Evolutionary conservation across 2,888 invertebrate genomes (phyloP).

Genomic region (Andrena hattorfiana): DNA sequence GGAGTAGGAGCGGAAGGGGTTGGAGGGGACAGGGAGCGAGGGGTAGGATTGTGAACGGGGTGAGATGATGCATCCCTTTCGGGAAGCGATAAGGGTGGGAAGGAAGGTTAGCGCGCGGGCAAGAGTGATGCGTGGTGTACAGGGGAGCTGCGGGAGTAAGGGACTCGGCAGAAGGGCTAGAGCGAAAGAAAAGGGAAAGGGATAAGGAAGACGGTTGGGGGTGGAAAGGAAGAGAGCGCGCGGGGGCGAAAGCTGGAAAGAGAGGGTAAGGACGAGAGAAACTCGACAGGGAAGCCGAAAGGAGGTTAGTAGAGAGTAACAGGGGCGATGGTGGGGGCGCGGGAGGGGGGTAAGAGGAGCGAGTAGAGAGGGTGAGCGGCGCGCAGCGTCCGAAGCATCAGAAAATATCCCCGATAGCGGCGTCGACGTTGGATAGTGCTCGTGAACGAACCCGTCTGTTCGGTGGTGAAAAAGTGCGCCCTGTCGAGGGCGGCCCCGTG

Average conservation of each 20-base stretch:
- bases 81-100: neutral
- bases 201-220: neutral
- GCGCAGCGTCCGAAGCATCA: slow-evolving; percentile 52
- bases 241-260: neutral
- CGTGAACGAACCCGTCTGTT: slow-evolving; percentile 36
- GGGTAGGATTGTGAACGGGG: slow-evolving; percentile 15
- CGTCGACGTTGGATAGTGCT: slow-evolving; percentile 45
- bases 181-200: neutral
- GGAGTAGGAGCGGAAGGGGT: neutral
- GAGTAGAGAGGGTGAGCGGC: slow-evolving; percentile 34
- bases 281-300: slow-evolving; percentile 23
- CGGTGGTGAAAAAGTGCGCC: slow-evolving; percentile 38
- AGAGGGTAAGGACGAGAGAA: slow-evolving; percentile 12
- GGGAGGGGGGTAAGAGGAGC: slow-evolving; percentile 18
- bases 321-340: neutral
- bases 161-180: neutral
- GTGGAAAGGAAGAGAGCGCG: neutral
- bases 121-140: neutral
- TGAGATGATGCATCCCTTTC: neutral
- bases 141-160: too few relatives aligned
- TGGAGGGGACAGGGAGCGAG: slow-evolving; percentile 3
- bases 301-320: slow-evolving; percentile 38
- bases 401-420: slow-evolving; percentile 26
- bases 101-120: neutral
- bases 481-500: slow-evolving; percentile 13